A percentile compares a stretch with the other conserved stretches of the same genome.
phyloP scores from a whole-genome alignment of 2,797 vertebrate species.

The Urocyon cinereoargenteus region DNA sequence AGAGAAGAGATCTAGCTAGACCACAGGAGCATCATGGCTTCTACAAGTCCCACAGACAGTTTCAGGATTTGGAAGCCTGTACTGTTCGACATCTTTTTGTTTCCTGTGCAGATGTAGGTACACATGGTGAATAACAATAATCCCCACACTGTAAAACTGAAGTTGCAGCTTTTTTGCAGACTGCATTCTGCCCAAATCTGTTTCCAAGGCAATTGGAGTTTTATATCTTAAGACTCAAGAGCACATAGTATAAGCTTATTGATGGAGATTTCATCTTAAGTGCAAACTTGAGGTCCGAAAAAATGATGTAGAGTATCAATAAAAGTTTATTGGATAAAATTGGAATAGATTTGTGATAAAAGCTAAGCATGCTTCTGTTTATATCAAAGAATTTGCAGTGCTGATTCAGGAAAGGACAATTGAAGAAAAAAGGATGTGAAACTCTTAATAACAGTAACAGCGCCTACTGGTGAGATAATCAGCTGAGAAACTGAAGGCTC shows the following conservation, averaged over 20 bases:
- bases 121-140: slow-evolving; percentile 47
- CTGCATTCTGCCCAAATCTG: neutral
- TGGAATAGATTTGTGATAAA: neutral
- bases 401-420: neutral
- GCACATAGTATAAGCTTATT: neutral
- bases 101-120: slow-evolving; percentile 36
- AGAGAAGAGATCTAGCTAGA: neutral
- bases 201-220: slow-evolving; percentile 52
- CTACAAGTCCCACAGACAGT: neutral
- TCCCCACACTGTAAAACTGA: neutral
- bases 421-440: slow-evolving; percentile 10
- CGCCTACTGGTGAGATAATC: neutral
- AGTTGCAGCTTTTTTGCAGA: slow-evolving; percentile 14
- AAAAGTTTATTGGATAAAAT: slow-evolving; percentile 38
- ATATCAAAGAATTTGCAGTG: neutral
- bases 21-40: neutral
- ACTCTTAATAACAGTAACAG: neutral
- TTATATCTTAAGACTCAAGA: slow-evolving; percentile 57
- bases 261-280: neutral
- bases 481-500: neutral
- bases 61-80: neutral
- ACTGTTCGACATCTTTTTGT: neutral
- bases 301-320: neutral
- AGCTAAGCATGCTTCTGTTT: neutral
- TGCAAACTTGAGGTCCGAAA: neutral